A percentile compares a stretch with the other conserved stretches of the same genome.
Evolutionary conservation across 2,113 vertebrate species (phyloP).

Genomic region (Oceanites oceanicus): DNA sequence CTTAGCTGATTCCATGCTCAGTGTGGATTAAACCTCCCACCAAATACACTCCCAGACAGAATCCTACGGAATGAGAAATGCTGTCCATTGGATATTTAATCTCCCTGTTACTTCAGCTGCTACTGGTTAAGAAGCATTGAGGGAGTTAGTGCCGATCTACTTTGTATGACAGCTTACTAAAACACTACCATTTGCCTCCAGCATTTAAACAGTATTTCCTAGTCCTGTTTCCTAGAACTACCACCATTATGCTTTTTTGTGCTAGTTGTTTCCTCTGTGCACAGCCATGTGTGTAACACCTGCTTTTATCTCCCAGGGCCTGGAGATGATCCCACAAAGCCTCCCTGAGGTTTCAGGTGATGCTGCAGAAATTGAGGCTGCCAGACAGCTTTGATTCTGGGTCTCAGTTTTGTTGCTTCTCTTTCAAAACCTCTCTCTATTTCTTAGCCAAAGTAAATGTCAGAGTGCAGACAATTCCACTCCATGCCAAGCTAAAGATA

Average conservation of each 20-base stretch:
- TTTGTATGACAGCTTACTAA: background rate
- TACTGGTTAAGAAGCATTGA: background rate
- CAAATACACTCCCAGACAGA: background rate
- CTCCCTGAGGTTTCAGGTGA: background rate
- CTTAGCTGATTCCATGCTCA: background rate
- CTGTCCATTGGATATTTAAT: background rate
- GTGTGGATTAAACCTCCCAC: background rate
- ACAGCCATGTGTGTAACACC: background rate
- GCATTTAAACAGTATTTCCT: background rate
- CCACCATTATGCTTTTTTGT: background rate
- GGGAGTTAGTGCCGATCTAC: background rate
- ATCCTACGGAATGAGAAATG: background rate
- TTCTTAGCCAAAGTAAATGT: background rate
- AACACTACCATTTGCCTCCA: background rate
- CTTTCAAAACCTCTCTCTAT: background rate
- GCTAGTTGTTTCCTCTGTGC: background rate
- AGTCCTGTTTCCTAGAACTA: background rate
- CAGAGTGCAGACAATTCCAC: background rate
- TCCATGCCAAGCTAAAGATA: background rate
- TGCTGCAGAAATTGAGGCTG: background rate
- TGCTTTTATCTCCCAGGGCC: background rate
- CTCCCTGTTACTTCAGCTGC: background rate
- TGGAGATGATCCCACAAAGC: background rate
- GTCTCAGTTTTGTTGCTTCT: background rate
- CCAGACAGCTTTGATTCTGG: background rate